Evolutionary conservation across 2,888 invertebrate genomes (phyloP), one percentile per base, ranked within the genome.

Genomic region (Tetropium fuscum): DNA sequence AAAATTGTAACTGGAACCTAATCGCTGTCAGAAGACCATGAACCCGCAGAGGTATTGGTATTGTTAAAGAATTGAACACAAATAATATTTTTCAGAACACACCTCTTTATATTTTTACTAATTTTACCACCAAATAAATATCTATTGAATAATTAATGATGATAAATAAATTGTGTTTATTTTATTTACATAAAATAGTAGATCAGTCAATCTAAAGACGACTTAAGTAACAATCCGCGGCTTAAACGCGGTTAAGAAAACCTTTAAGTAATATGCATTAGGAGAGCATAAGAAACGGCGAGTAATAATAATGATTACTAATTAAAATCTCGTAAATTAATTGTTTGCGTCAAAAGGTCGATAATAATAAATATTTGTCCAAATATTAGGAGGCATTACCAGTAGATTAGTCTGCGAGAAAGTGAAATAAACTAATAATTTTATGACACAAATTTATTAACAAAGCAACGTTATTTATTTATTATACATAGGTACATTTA

Each of bases 401-500:
- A 3, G 13, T 36, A 6, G 5, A 15, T 15, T 5, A 15, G 16
- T 15, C 5, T 36, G 6, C 13, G 8, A 1, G 13, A 3, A 15
- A 15, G 15, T 4, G 11, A 11, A 16, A 20, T 25, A 15, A 47
- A 48, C 53, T 30, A 19, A 13, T 30, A 25, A 6, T 8, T 30
- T 25, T 63, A 53, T 65, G 62, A 68, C 74, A 74, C 69, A 73
- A 66, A 63, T 72, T 74, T 75, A 74, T 75, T 74, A 73, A 75
- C 73, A 74, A 75, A 75, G 74, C 75, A 74, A 73, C 72, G 72
- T 72, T 68, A n/a, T n/a, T n/a, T n/a, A n/a, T n/a, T n/a, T n/a
- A 53, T 70, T 63, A 60, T 72, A 69, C 66, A 66, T 63, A n/a
- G n/a, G 27, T 64, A 74, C 68, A 70, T 69, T 68, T 70, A 72